Evolutionary conservation across 1,140 invertebrate genomes (phyloP).

Genomic region (Penaeus japonicus): DNA sequence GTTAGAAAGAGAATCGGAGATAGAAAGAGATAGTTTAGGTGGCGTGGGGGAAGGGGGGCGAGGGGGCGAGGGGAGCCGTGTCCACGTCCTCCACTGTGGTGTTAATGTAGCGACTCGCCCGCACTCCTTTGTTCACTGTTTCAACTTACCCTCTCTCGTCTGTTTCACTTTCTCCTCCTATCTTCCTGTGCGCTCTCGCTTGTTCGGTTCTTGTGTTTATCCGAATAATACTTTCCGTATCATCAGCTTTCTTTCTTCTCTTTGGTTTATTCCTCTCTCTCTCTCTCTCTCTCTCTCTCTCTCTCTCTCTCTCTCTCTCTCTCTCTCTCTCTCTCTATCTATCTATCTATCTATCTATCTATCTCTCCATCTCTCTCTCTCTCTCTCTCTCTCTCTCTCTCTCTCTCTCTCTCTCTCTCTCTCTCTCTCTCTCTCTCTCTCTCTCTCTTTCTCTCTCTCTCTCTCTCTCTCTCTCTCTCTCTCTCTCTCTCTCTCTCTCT

Average conservation of each 20-base stretch:
- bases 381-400: conserved; percentile 19
- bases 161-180: neutral
- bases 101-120: too few relatives aligned
- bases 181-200: neutral
- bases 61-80: too few relatives aligned
- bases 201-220: too few relatives aligned
- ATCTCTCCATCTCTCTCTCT: neutral
- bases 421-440: conserved; percentile 20
- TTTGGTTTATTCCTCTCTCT: neutral
- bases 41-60: too few relatives aligned
- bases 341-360: neutral
- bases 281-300: neutral
- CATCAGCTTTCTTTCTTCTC: neutral
- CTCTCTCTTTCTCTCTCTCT: neutral
- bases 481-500: neutral
- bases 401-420: neutral
- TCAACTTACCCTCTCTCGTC: neutral
- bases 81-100: too few relatives aligned
- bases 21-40: too few relatives aligned
- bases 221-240: neutral
- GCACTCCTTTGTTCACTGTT: too few relatives aligned
- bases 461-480: neutral
- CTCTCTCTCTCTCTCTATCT: neutral
- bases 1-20: too few relatives aligned
- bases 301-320: neutral